Evolutionary conservation across 1,140 invertebrate species (phyloP), one percentile per base, ranked within the genome.

Genomic region (Oedothorax gibbosus): DNA sequence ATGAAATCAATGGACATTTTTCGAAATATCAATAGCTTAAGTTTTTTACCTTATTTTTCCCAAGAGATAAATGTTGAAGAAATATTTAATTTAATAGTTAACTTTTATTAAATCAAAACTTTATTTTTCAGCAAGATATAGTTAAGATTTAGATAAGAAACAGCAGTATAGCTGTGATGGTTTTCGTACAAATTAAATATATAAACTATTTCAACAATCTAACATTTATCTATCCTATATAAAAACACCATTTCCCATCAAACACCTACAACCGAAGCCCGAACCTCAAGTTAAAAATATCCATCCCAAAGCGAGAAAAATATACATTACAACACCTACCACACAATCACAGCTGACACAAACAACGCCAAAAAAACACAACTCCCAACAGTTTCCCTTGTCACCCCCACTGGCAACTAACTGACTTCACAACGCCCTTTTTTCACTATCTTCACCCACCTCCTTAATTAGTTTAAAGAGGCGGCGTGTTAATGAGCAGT

Each of bases 381-480:
- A 62, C 57, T 18, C 12, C 57, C 57, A 62, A 12, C 18, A 15
- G 18, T 62, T 62, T 62, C 57, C 18, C 57, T 62, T 62, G 18
- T 62, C 57, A 15, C 12, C 18, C 57, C 57, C 57, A 35, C 35
- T 35, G 35, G 35, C 35, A 35, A 72, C 35, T 9, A 72, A 72
- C 69, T n/a, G 20, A 53, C 69, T n/a, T 50, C 35, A 35, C 35
- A 35, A 35, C 35, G 35, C 35, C 35, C 35, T 12, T 14, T 72
- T 60, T 49, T 15, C 56, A 20, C 72, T 7, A 51, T 75, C 53
- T 15, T 57, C 53, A 8, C 53, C 72, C 12, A 20, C 49, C 53
- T 49, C 72, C 20, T 21, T 75, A 56, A 75, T 75, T 75, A 75
- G 72, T 49, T 57, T 75, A 75, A 75, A 75, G 72, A 75, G 72